Conservation (phyloP, 2,797 vertebrate species). For the Bradypus variegatus region DNA sequence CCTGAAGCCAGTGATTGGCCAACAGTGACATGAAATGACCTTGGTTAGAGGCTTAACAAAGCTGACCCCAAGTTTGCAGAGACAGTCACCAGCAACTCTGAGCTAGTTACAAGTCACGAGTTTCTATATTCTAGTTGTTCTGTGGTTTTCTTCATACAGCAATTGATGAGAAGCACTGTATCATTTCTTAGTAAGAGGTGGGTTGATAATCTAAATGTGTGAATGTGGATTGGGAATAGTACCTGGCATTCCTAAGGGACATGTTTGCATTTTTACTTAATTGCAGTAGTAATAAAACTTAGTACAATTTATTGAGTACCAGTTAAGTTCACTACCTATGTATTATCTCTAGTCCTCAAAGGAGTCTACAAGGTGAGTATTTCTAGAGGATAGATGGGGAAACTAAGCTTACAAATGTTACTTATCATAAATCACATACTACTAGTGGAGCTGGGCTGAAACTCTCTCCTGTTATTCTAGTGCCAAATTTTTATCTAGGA, state of each 20-base stretch:
- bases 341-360: neutral
- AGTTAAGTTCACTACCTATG: neutral
- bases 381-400: neutral
- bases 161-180: neutral
- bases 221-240: neutral
- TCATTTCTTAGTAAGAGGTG: neutral
- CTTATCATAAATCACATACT: neutral
- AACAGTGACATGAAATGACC: neutral
- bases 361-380: neutral
- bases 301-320: neutral
- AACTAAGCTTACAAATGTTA: neutral
- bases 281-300: neutral
- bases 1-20: neutral
- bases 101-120: neutral
- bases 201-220: neutral
- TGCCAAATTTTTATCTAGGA: neutral
- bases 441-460: neutral
- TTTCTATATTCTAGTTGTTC: neutral
- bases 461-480: neutral
- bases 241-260: neutral
- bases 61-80: neutral
- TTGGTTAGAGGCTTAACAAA: neutral
- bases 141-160: slow-evolving; percentile 8
- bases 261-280: neutral
- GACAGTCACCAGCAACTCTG: neutral